Evolutionary conservation across 2,797 vertebrate species (phyloP), one percentile per base, ranked within the genome.

Genomic region (Eulemur mongoz): DNA sequence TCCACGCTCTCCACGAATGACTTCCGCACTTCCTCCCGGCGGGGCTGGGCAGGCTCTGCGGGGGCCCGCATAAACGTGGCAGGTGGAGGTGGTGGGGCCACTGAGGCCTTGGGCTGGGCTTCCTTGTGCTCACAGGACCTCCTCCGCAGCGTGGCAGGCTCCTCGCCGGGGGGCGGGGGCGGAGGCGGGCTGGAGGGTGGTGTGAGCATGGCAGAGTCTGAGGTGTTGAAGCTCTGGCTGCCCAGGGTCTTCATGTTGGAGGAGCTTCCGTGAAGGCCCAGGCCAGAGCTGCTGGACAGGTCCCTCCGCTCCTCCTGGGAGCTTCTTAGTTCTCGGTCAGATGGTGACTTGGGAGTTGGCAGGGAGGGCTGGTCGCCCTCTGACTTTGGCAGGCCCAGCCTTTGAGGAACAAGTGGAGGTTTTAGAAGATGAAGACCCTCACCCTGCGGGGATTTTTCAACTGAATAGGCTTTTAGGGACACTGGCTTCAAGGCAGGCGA

Each of bases 161-260:
- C 99, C 98, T 99, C 99, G 2, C 99, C 98, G 25, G 98, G 98
- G 40, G 99, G 99, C 8, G 99, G 99, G 0, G 99, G 99, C 0
- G 99, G 99, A 0, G 99, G 99, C 0, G 99, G 99, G 97, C 99
- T 99, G 23, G 99, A 99, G 1, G 99, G 99, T 0, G 99, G 99
- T 0, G 99, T 99, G 70, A 99, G 99, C 99, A 99, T 99, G 79
- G 99, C 98, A 13, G 99, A 99, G 97, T 99, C 99, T 0, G 99
- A 99, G 11, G 99, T 99, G 97, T 99, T 99, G 96, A 99, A 99
- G 98, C 99, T 99, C 97, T 99, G 99, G 57, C 99, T 99, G 95
- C 99, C 99, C 40, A 98, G 98, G 0, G 99, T 99, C 93, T 98
- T 99, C 97, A 99, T 99, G 14, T 99, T 99, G 83, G 98, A 99